These are phyloP conservation scores for Petroica traversi DNA, from an alignment of 2,113 vertebrate genomes.

Conservation along the genomic window DNA sequence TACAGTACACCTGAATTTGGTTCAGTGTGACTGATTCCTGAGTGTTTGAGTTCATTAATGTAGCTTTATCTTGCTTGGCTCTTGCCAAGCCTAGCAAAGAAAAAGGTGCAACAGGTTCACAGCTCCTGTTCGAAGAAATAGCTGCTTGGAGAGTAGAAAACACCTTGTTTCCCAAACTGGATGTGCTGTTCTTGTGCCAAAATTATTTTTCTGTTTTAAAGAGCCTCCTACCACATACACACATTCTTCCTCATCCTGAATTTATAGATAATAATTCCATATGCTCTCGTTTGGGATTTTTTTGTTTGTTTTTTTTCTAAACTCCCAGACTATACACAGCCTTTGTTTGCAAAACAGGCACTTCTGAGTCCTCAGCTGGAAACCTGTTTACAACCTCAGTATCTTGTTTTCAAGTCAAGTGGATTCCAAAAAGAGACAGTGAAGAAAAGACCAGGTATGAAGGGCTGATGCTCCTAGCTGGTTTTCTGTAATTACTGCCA, in stretches of 20 bases:
- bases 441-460: neutral
- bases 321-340: neutral
- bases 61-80: neutral
- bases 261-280: neutral
- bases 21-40: neutral
- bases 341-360: neutral
- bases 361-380: neutral
- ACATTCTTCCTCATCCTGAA: neutral
- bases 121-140: neutral
- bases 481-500: neutral
- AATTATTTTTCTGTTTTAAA: neutral
- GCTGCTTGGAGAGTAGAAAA: neutral
- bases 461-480: neutral
- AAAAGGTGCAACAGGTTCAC: neutral
- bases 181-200: neutral
- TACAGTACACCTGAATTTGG: neutral
- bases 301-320: neutral
- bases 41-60: neutral
- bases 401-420: neutral
- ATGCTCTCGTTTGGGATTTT: neutral
- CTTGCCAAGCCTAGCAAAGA: neutral
- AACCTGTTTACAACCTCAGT: neutral
- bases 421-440: neutral
- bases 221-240: neutral
- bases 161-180: neutral